Percentiles rank a stretch among this genome's conserved stretches.
Conservation (phyloP, 2,797 vertebrate genomes). For the Malacoctenus gilli region DNA sequence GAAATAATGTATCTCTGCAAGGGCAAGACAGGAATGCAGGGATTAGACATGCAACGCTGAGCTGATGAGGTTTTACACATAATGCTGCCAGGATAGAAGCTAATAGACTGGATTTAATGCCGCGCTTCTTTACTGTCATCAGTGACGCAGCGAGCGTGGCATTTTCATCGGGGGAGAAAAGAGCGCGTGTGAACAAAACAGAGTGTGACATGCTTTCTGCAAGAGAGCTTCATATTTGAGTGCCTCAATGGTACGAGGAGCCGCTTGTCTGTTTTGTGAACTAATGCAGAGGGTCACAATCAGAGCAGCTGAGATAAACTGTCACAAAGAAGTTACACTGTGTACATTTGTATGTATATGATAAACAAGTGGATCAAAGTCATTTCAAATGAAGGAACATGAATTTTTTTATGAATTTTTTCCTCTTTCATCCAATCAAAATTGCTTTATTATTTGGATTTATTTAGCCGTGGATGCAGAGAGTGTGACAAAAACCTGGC, state of each 20-base stretch:
- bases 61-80: constrained; percentile 50
- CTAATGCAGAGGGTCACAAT: constrained; percentile 1
- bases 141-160: constrained; percentile 24
- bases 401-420: no score
- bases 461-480: constrained; percentile 52
- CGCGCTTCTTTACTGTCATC: constrained; percentile 34
- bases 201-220: background rate
- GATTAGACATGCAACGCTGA: constrained; percentile 52
- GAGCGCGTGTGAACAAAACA: background rate
- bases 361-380: constrained; percentile 1
- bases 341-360: no score
- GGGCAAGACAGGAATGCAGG: constrained; percentile 18
- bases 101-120: constrained; percentile 45
- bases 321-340: constrained; percentile 4
- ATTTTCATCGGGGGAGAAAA: constrained; percentile 14
- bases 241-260: constrained; percentile 5
- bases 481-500: constrained; percentile 37
- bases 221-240: constrained; percentile 12
- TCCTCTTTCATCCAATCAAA: no score
- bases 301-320: constrained; percentile 1
- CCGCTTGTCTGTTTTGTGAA: constrained; percentile 2
- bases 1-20: constrained; percentile 48
- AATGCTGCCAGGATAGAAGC: constrained; percentile 45
- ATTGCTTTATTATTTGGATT: no score
- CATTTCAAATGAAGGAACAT: no score